Evolutionary conservation across 35 echinoderm and acorn worm genomes (phyloP).

Genomic region (Nesometra sesokonis): DNA sequence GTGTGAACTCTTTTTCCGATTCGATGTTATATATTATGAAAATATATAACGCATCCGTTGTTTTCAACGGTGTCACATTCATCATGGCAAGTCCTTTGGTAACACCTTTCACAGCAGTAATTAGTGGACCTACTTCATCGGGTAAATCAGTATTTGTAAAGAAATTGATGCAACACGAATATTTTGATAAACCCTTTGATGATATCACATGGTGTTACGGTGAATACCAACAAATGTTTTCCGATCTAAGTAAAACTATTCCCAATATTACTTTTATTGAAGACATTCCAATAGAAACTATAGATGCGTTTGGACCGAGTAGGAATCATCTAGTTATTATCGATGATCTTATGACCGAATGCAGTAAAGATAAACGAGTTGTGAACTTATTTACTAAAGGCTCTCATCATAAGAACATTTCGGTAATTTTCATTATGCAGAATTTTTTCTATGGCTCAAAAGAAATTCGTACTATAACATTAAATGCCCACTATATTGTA

Average conservation of each 20-base stretch:
- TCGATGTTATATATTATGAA: no score
- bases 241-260: neutral
- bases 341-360: neutral
- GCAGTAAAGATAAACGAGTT: neutral
- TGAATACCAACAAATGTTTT: neutral
- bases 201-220: neutral
- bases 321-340: neutral
- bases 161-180: neutral
- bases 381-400: neutral
- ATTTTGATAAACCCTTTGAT: neutral
- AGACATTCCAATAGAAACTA: neutral
- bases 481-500: constrained; percentile 32
- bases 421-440: neutral
- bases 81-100: neutral
- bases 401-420: neutral
- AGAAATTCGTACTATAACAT: constrained; percentile 23
- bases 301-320: neutral
- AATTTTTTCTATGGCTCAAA: neutral
- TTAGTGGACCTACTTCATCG: neutral
- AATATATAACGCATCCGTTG: no score
- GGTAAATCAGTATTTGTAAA: neutral
- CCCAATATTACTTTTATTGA: neutral
- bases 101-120: neutral
- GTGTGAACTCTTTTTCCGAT: no score
- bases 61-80: no score